phyloP scores from a whole-genome alignment of 1,140 invertebrate genomes.

The Eriocheir sinensis region DNA sequence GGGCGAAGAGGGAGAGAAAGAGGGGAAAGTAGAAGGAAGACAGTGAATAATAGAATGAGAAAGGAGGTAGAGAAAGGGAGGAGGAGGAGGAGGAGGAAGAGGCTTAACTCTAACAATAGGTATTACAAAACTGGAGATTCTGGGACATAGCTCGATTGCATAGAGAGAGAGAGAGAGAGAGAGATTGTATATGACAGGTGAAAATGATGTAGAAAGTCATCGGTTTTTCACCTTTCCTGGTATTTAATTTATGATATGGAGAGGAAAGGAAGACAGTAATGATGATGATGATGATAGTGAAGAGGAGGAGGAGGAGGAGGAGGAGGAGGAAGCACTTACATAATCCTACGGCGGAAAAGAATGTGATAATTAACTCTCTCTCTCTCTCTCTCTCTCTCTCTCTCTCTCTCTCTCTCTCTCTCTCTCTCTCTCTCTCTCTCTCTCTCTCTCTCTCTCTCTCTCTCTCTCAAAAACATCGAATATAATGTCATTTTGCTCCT shows the following conservation, averaged over 20 bases:
- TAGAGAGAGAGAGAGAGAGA: slow-evolving; percentile 30
- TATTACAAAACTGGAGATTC: neutral
- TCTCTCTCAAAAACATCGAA: too few relatives aligned
- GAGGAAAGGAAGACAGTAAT: neutral
- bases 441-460: too few relatives aligned
- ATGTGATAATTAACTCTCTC: too few relatives aligned
- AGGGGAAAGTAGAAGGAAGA: neutral
- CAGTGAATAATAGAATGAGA: neutral
- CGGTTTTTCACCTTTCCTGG: too few relatives aligned
- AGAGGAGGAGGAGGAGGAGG: neutral
- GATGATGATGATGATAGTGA: slow-evolving; percentile 16
- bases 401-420: too few relatives aligned
- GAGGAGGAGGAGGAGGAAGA: neutral
- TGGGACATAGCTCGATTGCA: neutral
- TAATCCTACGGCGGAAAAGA: too few relatives aligned
- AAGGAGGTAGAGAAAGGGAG: neutral
- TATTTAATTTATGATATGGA: neutral
- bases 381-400: too few relatives aligned
- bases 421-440: too few relatives aligned
- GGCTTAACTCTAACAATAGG: neutral
- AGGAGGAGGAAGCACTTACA: neutral
- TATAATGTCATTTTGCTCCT: too few relatives aligned
- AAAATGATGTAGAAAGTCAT: slow-evolving; percentile 14
- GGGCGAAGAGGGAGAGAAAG: neutral
- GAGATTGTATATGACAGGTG: neutral